Evolutionary conservation across 2,888 invertebrate genomes (phyloP).

Genomic region (Ganaspis brasiliensis): DNA sequence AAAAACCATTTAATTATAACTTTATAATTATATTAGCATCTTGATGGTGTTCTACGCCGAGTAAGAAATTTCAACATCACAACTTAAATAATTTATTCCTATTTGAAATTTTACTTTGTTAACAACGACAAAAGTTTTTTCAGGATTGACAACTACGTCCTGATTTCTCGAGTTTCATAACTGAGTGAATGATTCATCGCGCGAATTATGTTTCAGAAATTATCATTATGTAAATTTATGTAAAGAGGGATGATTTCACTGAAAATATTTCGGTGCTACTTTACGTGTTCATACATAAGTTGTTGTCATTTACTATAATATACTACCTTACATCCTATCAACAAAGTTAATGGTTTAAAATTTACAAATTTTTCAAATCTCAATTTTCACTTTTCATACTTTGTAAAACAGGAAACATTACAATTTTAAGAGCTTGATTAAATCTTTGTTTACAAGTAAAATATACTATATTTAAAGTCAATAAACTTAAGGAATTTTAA

Average conservation of each 20-base stretch:
- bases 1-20: too few species aligned
- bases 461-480: slow-evolving; percentile 9
- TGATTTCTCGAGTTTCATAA: slow-evolving; percentile 2
- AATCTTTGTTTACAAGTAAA: slow-evolving; percentile 2
- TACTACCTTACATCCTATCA: not conserved
- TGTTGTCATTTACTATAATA: not conserved
- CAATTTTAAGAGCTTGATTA: not conserved
- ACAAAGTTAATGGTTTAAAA: not conserved
- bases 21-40: too few species aligned
- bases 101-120: not conserved
- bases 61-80: too few species aligned
- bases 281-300: not conserved
- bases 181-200: slow-evolving; percentile 4
- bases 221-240: slow-evolving; percentile 32
- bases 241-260: slow-evolving; percentile 24
- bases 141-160: not conserved
- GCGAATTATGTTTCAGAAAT: not conserved
- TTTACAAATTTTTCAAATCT: too few species aligned
- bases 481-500: slow-evolving; percentile 26
- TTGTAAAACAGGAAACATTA: not conserved
- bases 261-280: slow-evolving; percentile 12
- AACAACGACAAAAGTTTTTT: not conserved
- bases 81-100: too few species aligned
- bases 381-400: too few species aligned
- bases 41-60: too few species aligned